A percentile compares a stretch with the other conserved stretches of the same genome.
These are phyloP conservation scores for Nothocercus nigrocapillus DNA, from an alignment of 2,113 vertebrate species.

Conservation along the genomic window DNA sequence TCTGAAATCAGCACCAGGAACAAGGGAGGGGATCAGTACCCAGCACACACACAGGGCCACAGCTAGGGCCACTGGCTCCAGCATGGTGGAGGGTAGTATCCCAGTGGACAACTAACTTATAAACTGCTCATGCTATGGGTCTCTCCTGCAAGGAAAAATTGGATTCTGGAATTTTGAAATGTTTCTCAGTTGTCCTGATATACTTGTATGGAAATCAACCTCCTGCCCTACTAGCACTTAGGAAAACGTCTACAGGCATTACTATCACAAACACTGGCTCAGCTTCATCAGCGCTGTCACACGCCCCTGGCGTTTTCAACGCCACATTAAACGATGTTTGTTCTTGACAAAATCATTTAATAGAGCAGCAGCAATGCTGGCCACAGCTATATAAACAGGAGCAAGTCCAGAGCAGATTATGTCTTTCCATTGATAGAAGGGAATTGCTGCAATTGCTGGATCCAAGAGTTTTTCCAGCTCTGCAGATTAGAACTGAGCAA, in stretches of 20 bases:
- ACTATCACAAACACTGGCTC: background rate
- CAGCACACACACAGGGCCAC: accelerated
- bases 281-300: background rate
- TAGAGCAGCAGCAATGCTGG: background rate
- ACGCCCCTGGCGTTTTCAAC: background rate
- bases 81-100: background rate
- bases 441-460: background rate
- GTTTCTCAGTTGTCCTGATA: background rate
- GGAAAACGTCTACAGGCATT: background rate
- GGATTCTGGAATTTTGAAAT: background rate
- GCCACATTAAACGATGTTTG: background rate
- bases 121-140: background rate
- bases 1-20: background rate
- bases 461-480: background rate
- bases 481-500: constrained; percentile 33
- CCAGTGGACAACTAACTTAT: background rate
- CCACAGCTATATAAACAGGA: background rate
- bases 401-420: background rate
- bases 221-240: background rate
- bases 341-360: background rate
- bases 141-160: background rate
- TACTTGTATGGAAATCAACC: background rate
- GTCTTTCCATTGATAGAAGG: background rate
- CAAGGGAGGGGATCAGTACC: background rate
- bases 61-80: background rate